Evolutionary conservation across 1,140 invertebrate species (phyloP).

Genomic region (Caenorhabditis remanei): DNA sequence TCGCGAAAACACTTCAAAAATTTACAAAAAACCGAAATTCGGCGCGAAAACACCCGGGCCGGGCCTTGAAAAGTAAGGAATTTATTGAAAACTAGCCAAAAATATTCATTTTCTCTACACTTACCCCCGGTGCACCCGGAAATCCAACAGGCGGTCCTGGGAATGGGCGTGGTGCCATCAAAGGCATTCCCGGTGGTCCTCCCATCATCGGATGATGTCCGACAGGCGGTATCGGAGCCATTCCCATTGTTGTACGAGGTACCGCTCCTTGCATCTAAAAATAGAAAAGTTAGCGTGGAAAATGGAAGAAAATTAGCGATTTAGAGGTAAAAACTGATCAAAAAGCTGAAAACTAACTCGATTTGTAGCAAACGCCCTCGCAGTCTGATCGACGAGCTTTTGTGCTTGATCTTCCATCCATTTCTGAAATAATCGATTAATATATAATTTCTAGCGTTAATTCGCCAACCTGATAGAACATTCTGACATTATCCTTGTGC

Average conservation of each 20-base stretch:
- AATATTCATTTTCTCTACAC: neutral
- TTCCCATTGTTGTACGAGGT: slow-evolving; percentile 43
- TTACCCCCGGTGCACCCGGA: slow-evolving; percentile 34
- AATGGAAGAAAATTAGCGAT: neutral
- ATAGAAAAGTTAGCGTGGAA: too few species aligned
- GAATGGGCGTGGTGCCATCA: slow-evolving; percentile 34
- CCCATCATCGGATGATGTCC: slow-evolving; percentile 47
- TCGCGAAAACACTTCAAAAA: too few species aligned
- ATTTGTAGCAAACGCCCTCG: slow-evolving; percentile 78
- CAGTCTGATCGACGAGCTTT: slow-evolving; percentile 97
- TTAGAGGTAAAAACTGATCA: neutral
- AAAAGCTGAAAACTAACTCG: neutral
- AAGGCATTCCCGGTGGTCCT: slow-evolving; percentile 23
- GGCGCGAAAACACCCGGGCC: too few species aligned
- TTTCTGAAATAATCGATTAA: slow-evolving; percentile 82
- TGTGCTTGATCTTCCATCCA: slow-evolving; percentile 98
- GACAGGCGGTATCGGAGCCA: neutral
- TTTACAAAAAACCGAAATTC: too few species aligned
- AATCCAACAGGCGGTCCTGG: slow-evolving; percentile 30
- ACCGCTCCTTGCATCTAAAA: slow-evolving; percentile 44
- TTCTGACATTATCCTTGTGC: slow-evolving; percentile 99
- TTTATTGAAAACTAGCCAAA: too few species aligned
- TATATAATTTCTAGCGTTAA: too few species aligned
- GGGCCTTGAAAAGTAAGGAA: too few species aligned
- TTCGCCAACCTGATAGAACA: slow-evolving; percentile 86